Conservation (phyloP, 2,113 vertebrate species). For the Podarcis muralis region DNA sequence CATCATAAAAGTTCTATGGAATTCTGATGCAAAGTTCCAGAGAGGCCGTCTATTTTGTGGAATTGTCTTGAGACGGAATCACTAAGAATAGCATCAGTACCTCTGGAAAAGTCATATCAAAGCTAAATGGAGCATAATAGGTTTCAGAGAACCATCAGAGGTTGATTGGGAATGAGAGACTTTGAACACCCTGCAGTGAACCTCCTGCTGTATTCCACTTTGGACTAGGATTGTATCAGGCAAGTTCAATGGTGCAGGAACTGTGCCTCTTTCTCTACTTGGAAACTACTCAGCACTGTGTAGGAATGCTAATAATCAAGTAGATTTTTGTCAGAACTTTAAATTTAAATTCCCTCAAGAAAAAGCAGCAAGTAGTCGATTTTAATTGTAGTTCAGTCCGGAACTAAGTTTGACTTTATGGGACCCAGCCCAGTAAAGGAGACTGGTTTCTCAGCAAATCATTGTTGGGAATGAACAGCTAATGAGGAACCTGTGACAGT, state of each 20-base stretch:
- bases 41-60: background rate
- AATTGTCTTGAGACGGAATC: background rate
- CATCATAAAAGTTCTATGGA: background rate
- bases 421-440: background rate
- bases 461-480: background rate
- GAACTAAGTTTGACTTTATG: background rate
- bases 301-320: background rate
- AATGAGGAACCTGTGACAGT: background rate
- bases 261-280: background rate
- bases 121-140: background rate
- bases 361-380: background rate
- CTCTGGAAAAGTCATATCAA: conserved; percentile 7
- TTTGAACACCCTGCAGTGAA: background rate
- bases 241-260: conserved; percentile 39
- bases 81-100: conserved; percentile 3
- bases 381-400: background rate
- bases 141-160: conserved; percentile 12
- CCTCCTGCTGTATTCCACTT: background rate
- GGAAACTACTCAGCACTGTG: conserved; percentile 13
- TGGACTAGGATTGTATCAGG: background rate
- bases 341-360: background rate
- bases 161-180: conserved; percentile 34
- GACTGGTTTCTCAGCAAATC: background rate
- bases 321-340: background rate
- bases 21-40: background rate